Conservation (phyloP, 2,888 invertebrate genomes). For the Ophion ellenae region DNA sequence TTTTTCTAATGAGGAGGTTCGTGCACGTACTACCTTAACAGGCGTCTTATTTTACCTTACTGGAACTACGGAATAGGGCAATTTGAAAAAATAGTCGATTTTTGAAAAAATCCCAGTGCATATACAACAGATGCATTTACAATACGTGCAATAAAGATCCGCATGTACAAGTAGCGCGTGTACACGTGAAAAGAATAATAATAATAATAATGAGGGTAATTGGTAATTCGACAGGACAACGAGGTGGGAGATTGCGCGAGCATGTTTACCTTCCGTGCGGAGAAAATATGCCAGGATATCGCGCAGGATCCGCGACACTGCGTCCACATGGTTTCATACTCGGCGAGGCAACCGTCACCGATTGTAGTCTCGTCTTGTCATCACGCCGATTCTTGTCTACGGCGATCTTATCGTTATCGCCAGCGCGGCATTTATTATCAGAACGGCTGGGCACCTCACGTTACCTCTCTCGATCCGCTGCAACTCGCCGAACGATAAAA, state of each 20-base stretch:
- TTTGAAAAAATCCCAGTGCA: no score
- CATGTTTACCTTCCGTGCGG: constrained; percentile 67
- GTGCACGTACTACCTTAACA: no score
- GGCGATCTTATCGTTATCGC: constrained; percentile 68
- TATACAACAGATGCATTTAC: neutral
- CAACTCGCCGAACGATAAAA: constrained; percentile 57
- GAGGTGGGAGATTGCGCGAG: constrained; percentile 68
- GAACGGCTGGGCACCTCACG: constrained; percentile 35
- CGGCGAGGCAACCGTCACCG: constrained; percentile 66
- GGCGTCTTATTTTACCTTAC: no score
- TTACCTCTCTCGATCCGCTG: constrained; percentile 22
- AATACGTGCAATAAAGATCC: neutral
- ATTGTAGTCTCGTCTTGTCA: constrained; percentile 68
- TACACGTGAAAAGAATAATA: neutral
- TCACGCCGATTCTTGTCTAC: constrained; percentile 71
- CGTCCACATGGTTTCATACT: constrained; percentile 66
- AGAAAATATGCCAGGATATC: constrained; percentile 69
- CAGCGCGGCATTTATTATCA: constrained; percentile 66
- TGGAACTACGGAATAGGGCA: no score
- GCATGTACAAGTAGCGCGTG: neutral
- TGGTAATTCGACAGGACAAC: constrained; percentile 60
- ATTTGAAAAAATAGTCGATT: no score
- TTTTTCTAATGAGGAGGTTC: no score
- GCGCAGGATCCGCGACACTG: constrained; percentile 67
- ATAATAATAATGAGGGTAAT: neutral